Evolutionary conservation across 2,113 vertebrate species (phyloP).

Genomic region (Ciconia stormi): DNA sequence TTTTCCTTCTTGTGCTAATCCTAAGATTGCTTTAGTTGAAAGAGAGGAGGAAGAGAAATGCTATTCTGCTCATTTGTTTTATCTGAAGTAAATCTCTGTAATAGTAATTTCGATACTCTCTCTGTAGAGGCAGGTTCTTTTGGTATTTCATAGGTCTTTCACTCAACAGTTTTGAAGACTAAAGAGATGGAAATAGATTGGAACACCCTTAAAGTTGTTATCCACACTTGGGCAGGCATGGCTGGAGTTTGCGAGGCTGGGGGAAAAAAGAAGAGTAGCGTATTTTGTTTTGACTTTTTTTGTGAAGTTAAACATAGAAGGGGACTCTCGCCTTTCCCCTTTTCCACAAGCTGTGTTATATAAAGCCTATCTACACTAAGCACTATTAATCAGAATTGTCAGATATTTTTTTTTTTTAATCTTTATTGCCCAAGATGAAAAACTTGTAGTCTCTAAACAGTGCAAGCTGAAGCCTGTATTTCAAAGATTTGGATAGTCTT

Average conservation of each 20-base stretch:
- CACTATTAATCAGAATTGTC: not conserved
- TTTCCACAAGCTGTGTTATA: not conserved
- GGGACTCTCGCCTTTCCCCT: not conserved
- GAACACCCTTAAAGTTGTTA: not conserved
- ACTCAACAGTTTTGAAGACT: not conserved
- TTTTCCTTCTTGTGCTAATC: not conserved
- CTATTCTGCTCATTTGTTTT: not conserved
- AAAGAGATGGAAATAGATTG: not conserved
- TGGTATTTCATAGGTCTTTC: not conserved
- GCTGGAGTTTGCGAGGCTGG: not conserved
- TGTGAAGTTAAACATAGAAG: not conserved
- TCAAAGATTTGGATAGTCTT: not conserved
- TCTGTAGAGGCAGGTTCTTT: not conserved
- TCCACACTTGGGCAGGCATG: not conserved
- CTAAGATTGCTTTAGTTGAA: not conserved
- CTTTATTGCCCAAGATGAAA: not conserved
- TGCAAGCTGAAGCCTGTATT: not conserved
- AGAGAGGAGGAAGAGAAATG: not conserved
- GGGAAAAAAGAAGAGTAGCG: not conserved
- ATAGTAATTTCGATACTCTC: not conserved
- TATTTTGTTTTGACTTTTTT: not conserved
- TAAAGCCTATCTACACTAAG: not conserved
- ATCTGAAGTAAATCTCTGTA: not conserved
- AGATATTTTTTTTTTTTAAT: not conserved
- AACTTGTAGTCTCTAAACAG: not conserved